A percentile compares a stretch with the other conserved stretches of the same genome.
Conservation (phyloP, 2,797 vertebrate species). For the Coregonus suidteri region DNA sequence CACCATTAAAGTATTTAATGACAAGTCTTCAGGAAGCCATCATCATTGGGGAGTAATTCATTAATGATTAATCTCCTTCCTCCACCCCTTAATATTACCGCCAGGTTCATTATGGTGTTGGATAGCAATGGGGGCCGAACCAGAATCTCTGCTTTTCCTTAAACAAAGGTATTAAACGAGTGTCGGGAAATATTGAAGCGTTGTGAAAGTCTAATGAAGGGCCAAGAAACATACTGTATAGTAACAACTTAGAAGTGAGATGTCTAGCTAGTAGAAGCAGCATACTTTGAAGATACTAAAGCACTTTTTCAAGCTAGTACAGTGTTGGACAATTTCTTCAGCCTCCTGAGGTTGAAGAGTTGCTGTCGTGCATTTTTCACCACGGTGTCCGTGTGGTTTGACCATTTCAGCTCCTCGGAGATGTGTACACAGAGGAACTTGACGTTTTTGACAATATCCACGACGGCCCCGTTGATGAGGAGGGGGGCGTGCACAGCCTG, state of each 20-base stretch:
- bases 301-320: not conserved
- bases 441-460: no score
- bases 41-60: constrained; percentile 61
- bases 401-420: no score
- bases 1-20: constrained; percentile 61
- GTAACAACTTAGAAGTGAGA: not conserved
- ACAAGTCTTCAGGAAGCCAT: constrained; percentile 56
- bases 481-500: no score
- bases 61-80: constrained; percentile 63
- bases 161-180: constrained; percentile 11
- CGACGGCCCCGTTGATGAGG: no score
- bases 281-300: not conserved
- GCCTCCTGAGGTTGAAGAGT: no score
- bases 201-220: constrained; percentile 28
- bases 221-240: not conserved
- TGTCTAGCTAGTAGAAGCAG: not conserved
- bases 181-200: constrained; percentile 14
- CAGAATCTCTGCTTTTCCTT: constrained; percentile 28
- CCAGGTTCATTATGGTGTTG: constrained; percentile 52
- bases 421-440: no score
- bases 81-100: constrained; percentile 48
- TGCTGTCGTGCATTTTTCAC: no score
- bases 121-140: constrained; percentile 39
- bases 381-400: no score
- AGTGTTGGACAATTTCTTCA: no score